phyloP scores from a whole-genome alignment of 2,797 vertebrate species.

The Tragelaphus eurycerus region DNA sequence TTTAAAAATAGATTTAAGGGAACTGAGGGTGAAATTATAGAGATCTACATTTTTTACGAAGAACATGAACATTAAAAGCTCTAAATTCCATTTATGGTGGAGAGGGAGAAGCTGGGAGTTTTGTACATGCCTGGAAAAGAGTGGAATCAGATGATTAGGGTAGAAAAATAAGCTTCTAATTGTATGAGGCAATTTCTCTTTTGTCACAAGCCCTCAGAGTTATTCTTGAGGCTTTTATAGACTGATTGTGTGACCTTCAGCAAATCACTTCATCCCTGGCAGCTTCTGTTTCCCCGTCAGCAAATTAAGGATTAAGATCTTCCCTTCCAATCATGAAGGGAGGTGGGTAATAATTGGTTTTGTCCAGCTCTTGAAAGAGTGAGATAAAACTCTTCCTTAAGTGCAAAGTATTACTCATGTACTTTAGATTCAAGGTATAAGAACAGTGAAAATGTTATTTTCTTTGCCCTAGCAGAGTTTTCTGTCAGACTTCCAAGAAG shows the following conservation, averaged over 20 bases:
- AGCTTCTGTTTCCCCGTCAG: constrained; percentile 31
- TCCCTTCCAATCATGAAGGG: constrained; percentile 16
- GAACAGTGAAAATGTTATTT: constrained; percentile 11
- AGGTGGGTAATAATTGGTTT: constrained; percentile 45
- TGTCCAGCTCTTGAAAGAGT: constrained; percentile 50
- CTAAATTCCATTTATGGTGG: neutral
- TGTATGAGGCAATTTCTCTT: neutral
- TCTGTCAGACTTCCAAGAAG: neutral
- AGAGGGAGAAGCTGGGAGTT: neutral
- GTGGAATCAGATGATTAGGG: neutral
- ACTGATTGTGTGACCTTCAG: constrained; percentile 26
- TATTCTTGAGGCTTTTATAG: neutral
- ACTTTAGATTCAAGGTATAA: neutral
- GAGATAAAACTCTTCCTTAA: constrained; percentile 41
- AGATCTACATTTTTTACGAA: constrained; percentile 20
- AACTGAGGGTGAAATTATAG: constrained; percentile 18
- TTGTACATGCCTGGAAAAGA: neutral
- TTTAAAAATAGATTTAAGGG: constrained; percentile 27
- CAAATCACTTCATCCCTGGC: constrained; percentile 10
- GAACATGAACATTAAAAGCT: neutral
- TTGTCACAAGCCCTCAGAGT: neutral
- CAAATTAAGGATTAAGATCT: constrained; percentile 56
- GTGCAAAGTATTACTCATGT: constrained; percentile 23
- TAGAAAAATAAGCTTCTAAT: neutral
- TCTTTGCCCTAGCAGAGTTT: neutral